Evolutionary conservation across 92 coral and sea anemone genomes (phyloP).

Genomic region (Parazoanthus atlanticus): DNA sequence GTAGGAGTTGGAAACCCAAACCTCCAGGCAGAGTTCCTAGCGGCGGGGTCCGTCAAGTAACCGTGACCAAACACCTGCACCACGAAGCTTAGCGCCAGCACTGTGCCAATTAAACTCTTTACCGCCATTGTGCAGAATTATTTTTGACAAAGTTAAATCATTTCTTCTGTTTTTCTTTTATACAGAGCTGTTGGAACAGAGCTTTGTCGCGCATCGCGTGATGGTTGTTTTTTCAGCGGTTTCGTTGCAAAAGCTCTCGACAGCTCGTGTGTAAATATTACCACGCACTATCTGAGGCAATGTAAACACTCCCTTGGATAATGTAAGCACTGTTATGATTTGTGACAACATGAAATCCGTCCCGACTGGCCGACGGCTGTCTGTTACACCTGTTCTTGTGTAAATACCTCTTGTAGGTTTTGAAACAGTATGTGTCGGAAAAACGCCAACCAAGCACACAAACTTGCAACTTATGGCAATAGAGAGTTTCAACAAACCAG

Average conservation of each 20-base stretch:
- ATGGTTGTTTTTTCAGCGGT: slow-evolving; percentile 13
- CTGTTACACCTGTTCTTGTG: neutral
- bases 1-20: neutral
- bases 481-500: too few species aligned
- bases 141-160: neutral
- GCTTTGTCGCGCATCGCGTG: neutral
- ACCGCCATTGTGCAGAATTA: neutral
- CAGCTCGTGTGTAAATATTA: neutral
- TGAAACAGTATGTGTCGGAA: too few species aligned
- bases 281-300: neutral
- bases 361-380: neutral
- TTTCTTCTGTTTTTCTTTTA: neutral
- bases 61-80: slow-evolving; percentile 14
- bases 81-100: neutral
- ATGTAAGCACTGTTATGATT: too few species aligned
- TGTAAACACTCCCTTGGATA: neutral
- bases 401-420: too few species aligned
- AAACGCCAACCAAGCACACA: too few species aligned
- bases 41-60: slow-evolving; percentile 17
- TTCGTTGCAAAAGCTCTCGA: neutral
- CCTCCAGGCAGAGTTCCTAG: slow-evolving; percentile 30
- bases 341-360: neutral
- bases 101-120: neutral
- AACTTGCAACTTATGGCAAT: too few species aligned
- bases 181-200: neutral